phyloP scores from a whole-genome alignment of 2,797 vertebrate species.

The Pipistrellus nathusii region DNA sequence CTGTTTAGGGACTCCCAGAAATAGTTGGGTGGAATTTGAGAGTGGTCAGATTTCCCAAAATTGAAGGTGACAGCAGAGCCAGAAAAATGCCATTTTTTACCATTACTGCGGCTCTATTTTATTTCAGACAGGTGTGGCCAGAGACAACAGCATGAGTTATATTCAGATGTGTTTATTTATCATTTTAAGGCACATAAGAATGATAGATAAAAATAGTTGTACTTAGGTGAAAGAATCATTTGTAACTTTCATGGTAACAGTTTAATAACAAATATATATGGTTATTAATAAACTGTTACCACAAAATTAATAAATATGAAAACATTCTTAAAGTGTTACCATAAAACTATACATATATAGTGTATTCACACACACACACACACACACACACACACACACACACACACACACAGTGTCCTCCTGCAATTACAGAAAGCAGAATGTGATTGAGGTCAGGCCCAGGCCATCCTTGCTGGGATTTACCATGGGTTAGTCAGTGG shows the following conservation, averaged over 20 bases:
- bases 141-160: conserved; percentile 53
- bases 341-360: neutral
- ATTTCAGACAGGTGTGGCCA: conserved; percentile 56
- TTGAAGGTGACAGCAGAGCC: conserved; percentile 35
- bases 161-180: conserved; percentile 62
- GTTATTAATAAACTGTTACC: conserved; percentile 11
- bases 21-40: conserved; percentile 61
- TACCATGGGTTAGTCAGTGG: neutral
- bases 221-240: conserved; percentile 48
- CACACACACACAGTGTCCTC: neutral
- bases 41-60: conserved; percentile 62
- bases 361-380: neutral
- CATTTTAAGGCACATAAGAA: conserved; percentile 47
- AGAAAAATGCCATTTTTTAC: conserved; percentile 65
- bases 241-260: conserved; percentile 56
- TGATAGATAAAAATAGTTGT: conserved; percentile 61
- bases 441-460: neutral
- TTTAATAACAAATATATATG: conserved; percentile 35
- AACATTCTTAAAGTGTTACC: neutral
- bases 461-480: conserved; percentile 13
- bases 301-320: conserved; percentile 54
- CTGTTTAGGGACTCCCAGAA: conserved; percentile 46
- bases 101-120: conserved; percentile 51
- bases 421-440: neutral
- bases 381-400: neutral